phyloP scores from a whole-genome alignment of 2,888 invertebrate species.

The Scaptomyza parva region DNA sequence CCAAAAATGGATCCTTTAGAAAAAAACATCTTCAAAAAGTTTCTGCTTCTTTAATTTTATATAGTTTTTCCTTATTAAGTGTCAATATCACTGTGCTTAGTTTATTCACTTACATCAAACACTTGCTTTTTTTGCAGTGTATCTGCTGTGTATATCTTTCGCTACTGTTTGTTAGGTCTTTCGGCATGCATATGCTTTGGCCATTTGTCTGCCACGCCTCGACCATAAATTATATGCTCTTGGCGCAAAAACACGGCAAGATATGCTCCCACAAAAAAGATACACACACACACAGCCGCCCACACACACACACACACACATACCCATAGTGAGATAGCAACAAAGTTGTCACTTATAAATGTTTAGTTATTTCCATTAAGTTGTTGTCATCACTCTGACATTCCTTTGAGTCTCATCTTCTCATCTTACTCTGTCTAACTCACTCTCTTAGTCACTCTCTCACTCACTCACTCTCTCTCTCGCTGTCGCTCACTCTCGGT shows the following conservation, averaged over 20 bases:
- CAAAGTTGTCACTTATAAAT: constrained; percentile 79
- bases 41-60: too few species aligned
- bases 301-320: constrained; percentile 12
- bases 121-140: too few species aligned
- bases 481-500: too few species aligned
- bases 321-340: constrained; percentile 20
- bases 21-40: too few species aligned
- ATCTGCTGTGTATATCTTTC: too few species aligned
- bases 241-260: constrained; percentile 45
- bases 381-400: constrained; percentile 79
- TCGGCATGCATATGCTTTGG: constrained; percentile 68
- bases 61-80: too few species aligned
- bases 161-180: constrained; percentile 1
- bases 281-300: constrained; percentile 15
- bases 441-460: constrained; percentile 8
- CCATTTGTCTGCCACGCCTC: constrained; percentile 78
- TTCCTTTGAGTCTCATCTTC: constrained; percentile 71
- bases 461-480: neutral
- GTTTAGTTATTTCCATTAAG: constrained; percentile 79
- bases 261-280: constrained; percentile 23
- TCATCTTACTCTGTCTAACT: neutral
- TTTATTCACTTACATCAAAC: too few species aligned
- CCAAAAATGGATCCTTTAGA: too few species aligned
- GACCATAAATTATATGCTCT: constrained; percentile 74
- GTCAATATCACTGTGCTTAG: too few species aligned